Evolutionary conservation across 2,797 vertebrate species (phyloP).

Genomic region (Acridotheres tristis): DNA sequence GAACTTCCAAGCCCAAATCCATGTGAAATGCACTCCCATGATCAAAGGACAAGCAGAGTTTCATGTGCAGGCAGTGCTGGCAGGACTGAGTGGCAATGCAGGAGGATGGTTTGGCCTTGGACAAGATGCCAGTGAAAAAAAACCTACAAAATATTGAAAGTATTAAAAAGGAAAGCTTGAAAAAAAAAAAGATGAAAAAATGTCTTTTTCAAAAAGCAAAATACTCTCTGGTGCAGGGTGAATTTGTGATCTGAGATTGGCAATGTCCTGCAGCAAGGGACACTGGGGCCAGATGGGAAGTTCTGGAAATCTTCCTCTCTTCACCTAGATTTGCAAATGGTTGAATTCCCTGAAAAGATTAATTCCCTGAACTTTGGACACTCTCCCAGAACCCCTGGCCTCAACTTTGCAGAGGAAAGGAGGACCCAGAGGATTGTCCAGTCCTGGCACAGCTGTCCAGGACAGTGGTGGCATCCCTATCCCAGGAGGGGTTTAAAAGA

Average conservation of each 20-base stretch:
- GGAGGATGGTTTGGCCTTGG: not conserved
- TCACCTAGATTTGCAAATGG: not conserved
- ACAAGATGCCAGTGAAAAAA: not conserved
- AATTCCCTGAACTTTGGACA: not conserved
- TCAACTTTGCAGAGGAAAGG: not conserved
- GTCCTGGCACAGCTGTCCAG: not conserved
- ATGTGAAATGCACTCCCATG: rapidly evolving
- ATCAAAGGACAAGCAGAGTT: not conserved
- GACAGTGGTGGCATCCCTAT: too few species aligned
- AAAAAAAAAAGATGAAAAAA: not conserved
- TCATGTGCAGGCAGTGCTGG: not conserved
- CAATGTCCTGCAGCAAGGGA: not conserved
- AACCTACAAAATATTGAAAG: not conserved
- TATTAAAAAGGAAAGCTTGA: not conserved
- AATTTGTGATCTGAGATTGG: not conserved
- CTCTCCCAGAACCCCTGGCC: rapidly evolving
- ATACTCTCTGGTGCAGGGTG: rapidly evolving
- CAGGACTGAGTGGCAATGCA: not conserved
- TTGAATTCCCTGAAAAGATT: not conserved
- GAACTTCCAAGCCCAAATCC: not conserved
- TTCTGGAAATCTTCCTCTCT: not conserved
- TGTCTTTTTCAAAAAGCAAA: not conserved
- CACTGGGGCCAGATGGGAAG: not conserved
- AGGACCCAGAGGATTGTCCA: not conserved
- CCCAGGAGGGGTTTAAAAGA: not conserved